Conservation (phyloP, 30 jellyfish, hydroid and myxozoan genomes). For the Pseudorhiza aurosa region DNA sequence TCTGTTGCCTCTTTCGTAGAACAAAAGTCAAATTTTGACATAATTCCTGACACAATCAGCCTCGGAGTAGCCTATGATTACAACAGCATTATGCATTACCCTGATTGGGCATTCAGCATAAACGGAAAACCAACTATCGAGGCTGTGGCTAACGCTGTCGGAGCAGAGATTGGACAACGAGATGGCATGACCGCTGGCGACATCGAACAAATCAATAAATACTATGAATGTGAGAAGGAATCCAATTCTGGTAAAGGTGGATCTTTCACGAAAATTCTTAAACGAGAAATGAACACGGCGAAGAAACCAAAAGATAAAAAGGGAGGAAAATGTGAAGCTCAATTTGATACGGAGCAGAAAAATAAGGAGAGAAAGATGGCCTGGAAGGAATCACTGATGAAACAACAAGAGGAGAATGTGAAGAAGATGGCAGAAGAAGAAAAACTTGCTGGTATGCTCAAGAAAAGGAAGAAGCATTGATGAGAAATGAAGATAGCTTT, state of each 20-base stretch:
- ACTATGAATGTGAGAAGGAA: conserved; percentile 19
- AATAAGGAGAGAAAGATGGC: conserved; percentile 18
- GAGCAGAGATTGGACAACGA: conserved; percentile 53
- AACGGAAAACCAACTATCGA: conserved; percentile 50
- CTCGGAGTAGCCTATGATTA: conserved; percentile 49
- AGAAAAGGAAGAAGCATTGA: neutral
- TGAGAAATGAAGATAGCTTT: too few species aligned
- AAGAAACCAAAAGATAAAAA: conserved; percentile 21
- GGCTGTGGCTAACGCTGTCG: conserved; percentile 26
- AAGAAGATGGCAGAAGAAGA: conserved; percentile 13
- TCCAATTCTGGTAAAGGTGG: conserved; percentile 5
- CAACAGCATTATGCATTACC: conserved; percentile 61
- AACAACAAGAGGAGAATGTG: conserved; percentile 2
- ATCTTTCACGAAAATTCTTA: neutral
- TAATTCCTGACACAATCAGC: conserved; percentile 1
- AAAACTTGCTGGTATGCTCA: neutral
- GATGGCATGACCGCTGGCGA: conserved; percentile 50
- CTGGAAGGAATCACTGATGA: conserved; percentile 18
- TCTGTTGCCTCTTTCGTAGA: neutral
- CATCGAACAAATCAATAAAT: conserved; percentile 34
- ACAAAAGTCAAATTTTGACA: conserved; percentile 12
- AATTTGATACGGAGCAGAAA: conserved; percentile 4
- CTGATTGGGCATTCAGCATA: conserved; percentile 40
- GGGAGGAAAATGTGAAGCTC: conserved; percentile 40
- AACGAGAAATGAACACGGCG: neutral